Evolutionary conservation across 2,113 vertebrate genomes (phyloP), one percentile per base, ranked within the genome.

Genomic region (Tyrannus savana): DNA sequence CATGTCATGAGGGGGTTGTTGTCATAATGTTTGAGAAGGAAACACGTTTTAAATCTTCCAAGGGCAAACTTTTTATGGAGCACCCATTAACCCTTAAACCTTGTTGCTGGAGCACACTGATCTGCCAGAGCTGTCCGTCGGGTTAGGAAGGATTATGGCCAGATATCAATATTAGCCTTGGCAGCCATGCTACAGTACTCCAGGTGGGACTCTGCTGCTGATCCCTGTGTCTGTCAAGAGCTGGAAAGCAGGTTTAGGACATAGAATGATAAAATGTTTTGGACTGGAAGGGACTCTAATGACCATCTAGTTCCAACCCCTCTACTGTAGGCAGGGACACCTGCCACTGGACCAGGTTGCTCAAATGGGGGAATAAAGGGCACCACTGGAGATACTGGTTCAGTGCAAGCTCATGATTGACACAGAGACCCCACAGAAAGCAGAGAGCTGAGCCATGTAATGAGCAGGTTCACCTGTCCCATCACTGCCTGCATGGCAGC

Each of bases 141-240:
- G 16, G 39, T 42, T 81, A 25, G 66, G 83, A 69, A 44, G 76
- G 89, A 84, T 95, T 88, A 33, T 80, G 86, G 72, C 86, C 87
- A 84, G 77, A 53, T 84, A 49, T 2, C 50, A 91, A 9, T 71
- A 87, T 80, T 88, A 74, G 79, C 75, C 35, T 90, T 88, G 78
- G 88, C 83, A 89, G 66, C 50, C n/a, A 2, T 6, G 13, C 62
- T 79, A 2, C 28, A 24, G 3, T n/a, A 82, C 72, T 81, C 25
- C n/a, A 37, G 47, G 22, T 63, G 52, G 60, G 52, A 18, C 47
- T 44, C 6, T 31, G 69, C 80, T 75, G 56, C 81, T 46, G 78
- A 46, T 55, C 22, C 41, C 49, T 2, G 9, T 27, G 67, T 62
- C 60, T 50, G 35, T 19, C 33, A 15, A 30, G 74, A 75, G 47